phyloP scores from a whole-genome alignment of 1,140 invertebrate genomes.

The Hestina assimilis region DNA sequence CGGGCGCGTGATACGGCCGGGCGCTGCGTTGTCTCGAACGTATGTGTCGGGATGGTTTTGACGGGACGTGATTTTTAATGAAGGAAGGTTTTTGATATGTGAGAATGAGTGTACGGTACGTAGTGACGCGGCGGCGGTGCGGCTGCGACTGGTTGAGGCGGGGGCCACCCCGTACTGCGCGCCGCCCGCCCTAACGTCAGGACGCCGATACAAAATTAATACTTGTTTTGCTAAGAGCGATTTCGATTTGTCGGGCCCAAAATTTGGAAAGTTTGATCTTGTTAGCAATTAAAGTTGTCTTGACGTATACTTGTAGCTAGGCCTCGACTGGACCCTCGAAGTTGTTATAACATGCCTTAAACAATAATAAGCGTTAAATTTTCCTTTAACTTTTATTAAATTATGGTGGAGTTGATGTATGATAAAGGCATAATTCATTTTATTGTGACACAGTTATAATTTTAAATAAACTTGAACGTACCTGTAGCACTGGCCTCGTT shows the following conservation, averaged over 20 bases:
- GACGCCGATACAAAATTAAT: slow-evolving; percentile 76
- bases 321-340: slow-evolving; percentile 10
- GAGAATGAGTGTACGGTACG: slow-evolving; percentile 37
- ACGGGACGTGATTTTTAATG: slow-evolving; percentile 46
- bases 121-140: slow-evolving; percentile 47
- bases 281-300: slow-evolving; percentile 73
- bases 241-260: slow-evolving; percentile 73
- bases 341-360: slow-evolving; percentile 9
- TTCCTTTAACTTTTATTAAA: not conserved
- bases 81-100: slow-evolving; percentile 46
- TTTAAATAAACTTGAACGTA: slow-evolving; percentile 4
- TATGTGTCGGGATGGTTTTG: slow-evolving; percentile 39
- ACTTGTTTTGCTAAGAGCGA: slow-evolving; percentile 76
- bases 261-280: slow-evolving; percentile 76
- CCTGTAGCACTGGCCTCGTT: slow-evolving; percentile 28
- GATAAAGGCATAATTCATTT: not conserved
- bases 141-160: slow-evolving; percentile 54
- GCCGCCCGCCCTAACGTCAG: slow-evolving; percentile 54
- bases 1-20: slow-evolving; percentile 17
- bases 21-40: slow-evolving; percentile 11
- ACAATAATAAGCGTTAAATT: not conserved
- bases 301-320: slow-evolving; percentile 47
- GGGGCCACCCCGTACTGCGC: slow-evolving; percentile 47
- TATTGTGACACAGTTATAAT: not conserved
- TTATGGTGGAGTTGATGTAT: not conserved